Evolutionary conservation across 2,113 vertebrate genomes (phyloP).

Genomic region (Daubentonia madagascariensis): DNA sequence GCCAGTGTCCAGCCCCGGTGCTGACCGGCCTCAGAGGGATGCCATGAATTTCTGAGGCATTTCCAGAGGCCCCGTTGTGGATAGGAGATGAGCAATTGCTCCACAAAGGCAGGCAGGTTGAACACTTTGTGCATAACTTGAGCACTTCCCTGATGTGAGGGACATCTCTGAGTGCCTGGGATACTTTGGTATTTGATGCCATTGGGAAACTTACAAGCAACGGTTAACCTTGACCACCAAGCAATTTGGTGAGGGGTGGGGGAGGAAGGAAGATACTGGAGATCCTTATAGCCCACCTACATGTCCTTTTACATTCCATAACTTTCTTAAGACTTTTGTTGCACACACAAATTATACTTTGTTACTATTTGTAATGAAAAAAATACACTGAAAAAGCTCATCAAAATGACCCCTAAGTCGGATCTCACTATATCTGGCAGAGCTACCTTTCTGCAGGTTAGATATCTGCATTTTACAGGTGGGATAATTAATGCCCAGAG

Average conservation of each 20-base stretch:
- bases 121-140: slow-evolving; percentile 44
- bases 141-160: not conserved
- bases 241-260: not conserved
- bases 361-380: not conserved
- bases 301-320: not conserved
- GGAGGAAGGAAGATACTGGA: not conserved
- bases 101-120: not conserved
- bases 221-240: not conserved
- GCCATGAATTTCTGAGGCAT: slow-evolving; percentile 30
- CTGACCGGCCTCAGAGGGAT: slow-evolving; percentile 22
- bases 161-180: not conserved
- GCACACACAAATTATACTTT: not conserved
- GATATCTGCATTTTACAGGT: not conserved
- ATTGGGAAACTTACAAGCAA: not conserved
- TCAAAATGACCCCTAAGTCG: not conserved
- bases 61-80: slow-evolving; percentile 22
- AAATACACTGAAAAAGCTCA: not conserved
- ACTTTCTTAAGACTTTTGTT: not conserved
- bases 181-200: not conserved
- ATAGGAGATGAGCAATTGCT: slow-evolving; percentile 45
- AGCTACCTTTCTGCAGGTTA: not conserved
- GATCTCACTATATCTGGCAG: not conserved
- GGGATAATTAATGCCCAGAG: not conserved
- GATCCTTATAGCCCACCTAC: not conserved
- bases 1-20: not conserved